These are phyloP conservation scores for Acromyrmex charruanus DNA, from an alignment of 1,140 invertebrate genomes.

Conservation along the genomic window DNA sequence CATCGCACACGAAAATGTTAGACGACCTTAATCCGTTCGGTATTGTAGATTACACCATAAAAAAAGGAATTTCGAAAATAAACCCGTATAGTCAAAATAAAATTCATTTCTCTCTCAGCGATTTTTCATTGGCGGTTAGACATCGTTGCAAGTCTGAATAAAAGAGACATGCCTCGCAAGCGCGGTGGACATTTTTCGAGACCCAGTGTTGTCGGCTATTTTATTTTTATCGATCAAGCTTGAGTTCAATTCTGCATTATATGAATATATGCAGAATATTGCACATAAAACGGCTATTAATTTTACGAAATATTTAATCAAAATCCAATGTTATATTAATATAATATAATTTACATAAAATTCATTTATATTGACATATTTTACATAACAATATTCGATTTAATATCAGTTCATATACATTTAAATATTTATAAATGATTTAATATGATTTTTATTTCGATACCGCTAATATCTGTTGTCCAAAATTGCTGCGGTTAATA, in stretches of 20 bases:
- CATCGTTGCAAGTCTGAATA: constrained; percentile 43
- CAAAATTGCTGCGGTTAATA: neutral
- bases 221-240: constrained; percentile 50
- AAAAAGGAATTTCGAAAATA: neutral
- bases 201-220: constrained; percentile 3
- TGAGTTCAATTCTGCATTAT: constrained; percentile 16
- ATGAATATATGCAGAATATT: constrained; percentile 29
- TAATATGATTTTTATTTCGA: no score
- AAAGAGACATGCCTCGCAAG: constrained; percentile 12
- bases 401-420: neutral
- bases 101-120: neutral
- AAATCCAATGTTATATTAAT: neutral
- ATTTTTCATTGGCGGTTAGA: constrained; percentile 33
- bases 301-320: constrained; percentile 30
- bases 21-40: neutral
- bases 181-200: constrained; percentile 26
- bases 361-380: neutral
- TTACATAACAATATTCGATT: neutral
- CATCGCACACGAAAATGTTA: neutral
- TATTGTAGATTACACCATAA: neutral
- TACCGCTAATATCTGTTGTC: no score
- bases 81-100: constrained; percentile 3
- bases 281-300: neutral
- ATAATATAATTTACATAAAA: constrained; percentile 14
- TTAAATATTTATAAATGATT: neutral